Conservation (phyloP, 2,797 vertebrate species). For the Crocidura indochinensis region DNA sequence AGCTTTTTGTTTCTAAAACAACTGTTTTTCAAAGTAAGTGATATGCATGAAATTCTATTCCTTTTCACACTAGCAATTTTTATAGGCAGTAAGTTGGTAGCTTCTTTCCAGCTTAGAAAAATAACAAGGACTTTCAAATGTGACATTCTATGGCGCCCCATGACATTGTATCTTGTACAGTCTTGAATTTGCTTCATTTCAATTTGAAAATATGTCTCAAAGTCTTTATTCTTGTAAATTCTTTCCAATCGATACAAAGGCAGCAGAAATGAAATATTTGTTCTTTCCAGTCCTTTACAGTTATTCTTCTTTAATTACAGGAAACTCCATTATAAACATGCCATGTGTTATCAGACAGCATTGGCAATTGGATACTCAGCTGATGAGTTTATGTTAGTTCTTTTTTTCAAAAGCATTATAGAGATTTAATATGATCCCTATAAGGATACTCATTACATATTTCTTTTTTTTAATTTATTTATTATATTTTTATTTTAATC, state of each 20-base stretch:
- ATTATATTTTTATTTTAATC: too few species aligned
- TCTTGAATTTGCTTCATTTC: constrained; percentile 30
- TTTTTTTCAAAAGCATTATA: too few species aligned
- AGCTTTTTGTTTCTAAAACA: constrained; percentile 25
- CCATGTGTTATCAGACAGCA: constrained; percentile 57
- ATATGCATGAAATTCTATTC: constrained; percentile 45
- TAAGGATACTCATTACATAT: too few species aligned
- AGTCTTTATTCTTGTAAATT: constrained; percentile 50
- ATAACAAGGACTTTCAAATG: constrained; percentile 39
- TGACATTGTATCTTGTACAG: constrained; percentile 8
- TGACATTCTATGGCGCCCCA: not conserved
- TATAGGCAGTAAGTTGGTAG: not conserved
- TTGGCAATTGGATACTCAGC: constrained; percentile 61
- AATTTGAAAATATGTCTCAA: constrained; percentile 72
- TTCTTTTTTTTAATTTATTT: too few species aligned
- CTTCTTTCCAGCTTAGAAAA: constrained; percentile 27
- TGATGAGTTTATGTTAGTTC: too few species aligned
- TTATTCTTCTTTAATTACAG: constrained; percentile 85
- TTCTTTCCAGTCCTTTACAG: constrained; percentile 72
- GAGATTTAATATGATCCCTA: too few species aligned
- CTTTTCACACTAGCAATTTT: not conserved
- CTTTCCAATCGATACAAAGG: constrained; percentile 71
- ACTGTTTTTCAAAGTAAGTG: constrained; percentile 50
- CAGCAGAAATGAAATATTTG: constrained; percentile 71
- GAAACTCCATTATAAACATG: constrained; percentile 80